Evolutionary conservation across 2,888 invertebrate species (phyloP).

Genomic region (Cyaniris semiargus): DNA sequence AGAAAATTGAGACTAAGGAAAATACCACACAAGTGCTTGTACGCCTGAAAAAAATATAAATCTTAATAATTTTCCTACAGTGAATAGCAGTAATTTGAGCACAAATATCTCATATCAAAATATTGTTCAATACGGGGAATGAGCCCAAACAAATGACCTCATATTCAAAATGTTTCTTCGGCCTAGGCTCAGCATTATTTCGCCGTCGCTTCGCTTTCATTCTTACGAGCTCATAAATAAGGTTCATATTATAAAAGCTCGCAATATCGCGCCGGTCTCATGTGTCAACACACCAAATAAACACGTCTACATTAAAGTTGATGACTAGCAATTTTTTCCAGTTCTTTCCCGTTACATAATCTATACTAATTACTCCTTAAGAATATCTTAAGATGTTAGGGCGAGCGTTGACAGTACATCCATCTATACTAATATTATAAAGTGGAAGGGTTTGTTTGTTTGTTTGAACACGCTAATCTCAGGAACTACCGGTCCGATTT

Average conservation of each 20-base stretch:
- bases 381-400: neutral
- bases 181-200: neutral
- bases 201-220: neutral
- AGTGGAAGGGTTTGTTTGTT: no score
- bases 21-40: neutral
- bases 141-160: constrained; percentile 22
- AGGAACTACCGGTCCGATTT: no score
- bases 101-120: constrained; percentile 11
- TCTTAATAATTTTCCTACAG: neutral
- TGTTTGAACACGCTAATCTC: no score
- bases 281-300: constrained; percentile 26
- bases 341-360: neutral
- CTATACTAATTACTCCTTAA: neutral
- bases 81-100: constrained; percentile 11
- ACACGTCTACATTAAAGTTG: constrained; percentile 8
- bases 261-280: neutral
- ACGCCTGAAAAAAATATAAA: neutral
- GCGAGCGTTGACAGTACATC: neutral
- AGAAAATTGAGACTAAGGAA: neutral
- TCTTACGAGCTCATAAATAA: neutral
- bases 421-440: no score
- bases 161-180: constrained; percentile 29
- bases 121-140: constrained; percentile 5
- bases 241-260: neutral
- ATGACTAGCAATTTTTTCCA: constrained; percentile 14